Evolutionary conservation across 2,797 vertebrate species (phyloP).

Genomic region (Molossus molossus): DNA sequence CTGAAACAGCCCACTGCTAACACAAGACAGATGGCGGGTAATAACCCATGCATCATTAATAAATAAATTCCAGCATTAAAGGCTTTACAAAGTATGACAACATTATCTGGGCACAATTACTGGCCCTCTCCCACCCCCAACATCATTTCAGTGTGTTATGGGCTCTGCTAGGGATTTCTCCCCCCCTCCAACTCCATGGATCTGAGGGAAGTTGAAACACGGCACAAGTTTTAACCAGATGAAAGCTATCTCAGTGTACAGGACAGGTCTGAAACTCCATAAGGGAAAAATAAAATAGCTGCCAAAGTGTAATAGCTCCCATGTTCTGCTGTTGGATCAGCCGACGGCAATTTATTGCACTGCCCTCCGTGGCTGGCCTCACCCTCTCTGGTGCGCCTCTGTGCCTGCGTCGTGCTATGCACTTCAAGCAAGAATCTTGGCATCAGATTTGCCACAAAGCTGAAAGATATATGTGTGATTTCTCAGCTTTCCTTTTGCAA

Average conservation of each 20-base stretch:
- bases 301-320: slow-evolving; percentile 89
- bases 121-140: slow-evolving; percentile 86
- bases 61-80: slow-evolving; percentile 95
- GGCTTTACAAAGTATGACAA: slow-evolving; percentile 93
- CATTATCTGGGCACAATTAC: slow-evolving; percentile 91
- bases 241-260: slow-evolving; percentile 87
- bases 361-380: slow-evolving; percentile 80
- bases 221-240: slow-evolving; percentile 87
- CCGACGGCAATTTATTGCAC: slow-evolving; percentile 86
- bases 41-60: slow-evolving; percentile 94
- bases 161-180: slow-evolving; percentile 70
- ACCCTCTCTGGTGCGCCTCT: slow-evolving; percentile 68
- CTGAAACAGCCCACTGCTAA: slow-evolving; percentile 93
- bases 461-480: slow-evolving; percentile 79
- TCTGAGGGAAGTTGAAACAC: slow-evolving; percentile 89
- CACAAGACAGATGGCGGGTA: slow-evolving; percentile 93
- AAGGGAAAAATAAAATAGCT: slow-evolving; percentile 90
- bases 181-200: slow-evolving; percentile 81
- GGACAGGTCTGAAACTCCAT: slow-evolving; percentile 88
- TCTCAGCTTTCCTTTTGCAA: slow-evolving; percentile 85
- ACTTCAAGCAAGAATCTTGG: slow-evolving; percentile 86
- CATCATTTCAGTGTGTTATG: slow-evolving; percentile 88
- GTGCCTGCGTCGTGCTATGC: slow-evolving; percentile 75
- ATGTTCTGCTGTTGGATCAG: slow-evolving; percentile 87
- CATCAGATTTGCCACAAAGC: slow-evolving; percentile 76